Conservation (phyloP, 2,797 vertebrate genomes). For the Denticeps clupeoides region DNA sequence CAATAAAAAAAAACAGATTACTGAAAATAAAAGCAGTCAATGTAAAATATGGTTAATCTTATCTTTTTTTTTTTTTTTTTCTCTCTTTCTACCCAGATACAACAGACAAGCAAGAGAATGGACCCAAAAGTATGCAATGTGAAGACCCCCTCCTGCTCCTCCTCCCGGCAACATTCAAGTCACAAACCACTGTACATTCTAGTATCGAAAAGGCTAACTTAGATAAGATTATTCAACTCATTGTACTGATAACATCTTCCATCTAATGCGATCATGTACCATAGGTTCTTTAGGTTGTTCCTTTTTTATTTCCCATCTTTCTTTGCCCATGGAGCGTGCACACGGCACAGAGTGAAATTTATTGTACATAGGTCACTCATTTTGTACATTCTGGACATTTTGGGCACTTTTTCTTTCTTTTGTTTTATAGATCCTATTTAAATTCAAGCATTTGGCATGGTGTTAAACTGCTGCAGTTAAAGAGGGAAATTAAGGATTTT, state of each 20-base stretch:
- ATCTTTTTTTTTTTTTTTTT: background rate
- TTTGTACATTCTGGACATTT: slow-evolving; percentile 21
- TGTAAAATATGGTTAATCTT: background rate
- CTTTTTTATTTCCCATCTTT: too few relatives aligned
- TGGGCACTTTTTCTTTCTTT: slow-evolving; percentile 33
- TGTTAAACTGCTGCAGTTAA: slow-evolving; percentile 16
- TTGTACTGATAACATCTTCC: slow-evolving; percentile 52
- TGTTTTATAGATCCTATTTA: slow-evolving; percentile 14
- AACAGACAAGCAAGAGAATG: slow-evolving; percentile 57
- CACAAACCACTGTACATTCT: slow-evolving; percentile 43
- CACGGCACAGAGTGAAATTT: slow-evolving; percentile 23
- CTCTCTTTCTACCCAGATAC: slow-evolving; percentile 41
- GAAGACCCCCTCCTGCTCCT: slow-evolving; percentile 24
- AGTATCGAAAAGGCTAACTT: slow-evolving; percentile 54
- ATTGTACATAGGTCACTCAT: too few relatives aligned
- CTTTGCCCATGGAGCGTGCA: too few relatives aligned
- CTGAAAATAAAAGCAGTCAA: too few relatives aligned
- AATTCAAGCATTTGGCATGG: background rate
- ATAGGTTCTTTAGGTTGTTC: slow-evolving; percentile 30
- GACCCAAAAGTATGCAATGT: slow-evolving; percentile 61
- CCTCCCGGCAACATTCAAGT: slow-evolving; percentile 31
- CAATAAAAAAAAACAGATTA: background rate
- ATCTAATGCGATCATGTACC: slow-evolving; percentile 36
- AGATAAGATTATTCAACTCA: slow-evolving; percentile 52
- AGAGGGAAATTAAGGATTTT: slow-evolving; percentile 11